Evolutionary conservation across 2,888 invertebrate species (phyloP).

Genomic region (Calephelis perditalis): DNA sequence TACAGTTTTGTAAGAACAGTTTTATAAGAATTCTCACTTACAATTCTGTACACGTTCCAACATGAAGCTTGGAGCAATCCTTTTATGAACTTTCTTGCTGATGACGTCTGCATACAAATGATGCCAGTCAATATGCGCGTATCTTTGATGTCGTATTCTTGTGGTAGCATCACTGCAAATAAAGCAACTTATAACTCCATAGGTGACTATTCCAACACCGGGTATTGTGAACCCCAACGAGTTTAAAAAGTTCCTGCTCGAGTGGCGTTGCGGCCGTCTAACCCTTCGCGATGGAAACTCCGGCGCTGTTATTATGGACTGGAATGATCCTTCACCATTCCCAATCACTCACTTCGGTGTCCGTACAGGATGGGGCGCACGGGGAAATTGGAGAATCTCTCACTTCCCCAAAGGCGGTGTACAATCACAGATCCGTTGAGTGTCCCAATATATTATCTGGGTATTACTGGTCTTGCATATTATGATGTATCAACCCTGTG

Average conservation of each 20-base stretch:
- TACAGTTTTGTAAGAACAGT: no score
- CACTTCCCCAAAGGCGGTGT: slow-evolving; percentile 48
- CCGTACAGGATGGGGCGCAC: slow-evolving; percentile 81
- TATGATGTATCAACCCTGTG: neutral
- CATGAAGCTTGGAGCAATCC: no score
- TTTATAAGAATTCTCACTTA: no score
- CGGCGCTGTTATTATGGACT: slow-evolving; percentile 76
- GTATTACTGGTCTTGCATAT: slow-evolving; percentile 13
- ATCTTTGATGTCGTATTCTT: slow-evolving; percentile 30
- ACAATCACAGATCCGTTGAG: slow-evolving; percentile 54
- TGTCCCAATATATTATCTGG: slow-evolving; percentile 33
- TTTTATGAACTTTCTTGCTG: neutral
- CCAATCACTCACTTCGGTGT: slow-evolving; percentile 80
- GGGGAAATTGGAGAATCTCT: slow-evolving; percentile 79
- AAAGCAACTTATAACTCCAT: slow-evolving; percentile 42
- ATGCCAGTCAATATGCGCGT: slow-evolving; percentile 2
- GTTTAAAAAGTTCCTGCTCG: slow-evolving; percentile 75
- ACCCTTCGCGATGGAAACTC: slow-evolving; percentile 64
- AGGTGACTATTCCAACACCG: slow-evolving; percentile 79
- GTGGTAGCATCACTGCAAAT: slow-evolving; percentile 15
- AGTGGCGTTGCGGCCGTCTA: slow-evolving; percentile 77
- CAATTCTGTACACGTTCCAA: no score
- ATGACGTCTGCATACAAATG: neutral
- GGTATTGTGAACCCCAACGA: slow-evolving; percentile 76
- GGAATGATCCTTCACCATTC: slow-evolving; percentile 79